Conservation (phyloP, 2,888 invertebrate genomes). For the Congeria kusceri region DNA sequence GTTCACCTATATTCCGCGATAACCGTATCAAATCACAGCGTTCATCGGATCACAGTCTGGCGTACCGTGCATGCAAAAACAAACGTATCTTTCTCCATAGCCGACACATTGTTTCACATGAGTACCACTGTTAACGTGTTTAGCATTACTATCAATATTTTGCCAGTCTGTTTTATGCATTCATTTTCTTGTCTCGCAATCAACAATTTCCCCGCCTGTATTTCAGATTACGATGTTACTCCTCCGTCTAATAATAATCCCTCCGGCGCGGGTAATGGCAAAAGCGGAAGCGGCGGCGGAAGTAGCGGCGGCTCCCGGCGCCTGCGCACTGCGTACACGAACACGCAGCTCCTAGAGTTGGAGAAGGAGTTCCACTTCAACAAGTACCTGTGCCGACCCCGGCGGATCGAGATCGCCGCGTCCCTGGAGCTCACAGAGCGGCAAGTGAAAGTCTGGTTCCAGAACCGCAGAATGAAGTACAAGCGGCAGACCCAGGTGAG, state of each 20-base stretch:
- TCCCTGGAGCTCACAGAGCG: conserved; percentile 90
- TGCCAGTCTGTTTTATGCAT: conserved; percentile 1
- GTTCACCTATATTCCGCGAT: too few relatives aligned
- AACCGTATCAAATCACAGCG: too few relatives aligned
- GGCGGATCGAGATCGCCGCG: conserved; percentile 92
- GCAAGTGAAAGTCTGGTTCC: conserved; percentile 98
- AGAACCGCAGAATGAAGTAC: conserved; percentile 97
- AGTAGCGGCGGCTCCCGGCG: conserved; percentile 84
- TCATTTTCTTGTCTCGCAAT: too few relatives aligned
- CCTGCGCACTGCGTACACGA: conserved; percentile 93
- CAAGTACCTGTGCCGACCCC: conserved; percentile 91
- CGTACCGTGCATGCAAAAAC: too few relatives aligned
- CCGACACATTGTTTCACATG: conserved; percentile 19
- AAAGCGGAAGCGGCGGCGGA: conserved; percentile 53
- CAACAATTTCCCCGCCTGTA: conserved; percentile 38
- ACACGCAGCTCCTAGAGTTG: conserved; percentile 92
- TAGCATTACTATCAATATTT: conserved; percentile 62
- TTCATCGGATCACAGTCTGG: too few relatives aligned
- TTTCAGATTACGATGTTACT: conserved; percentile 63
- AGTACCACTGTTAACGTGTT: conserved; percentile 44
- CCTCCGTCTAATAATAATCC: conserved; percentile 28
- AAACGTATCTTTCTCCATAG: too few relatives aligned
- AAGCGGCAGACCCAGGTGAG: conserved; percentile 79
- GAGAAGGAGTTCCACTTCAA: conserved; percentile 93
- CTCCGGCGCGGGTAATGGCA: conserved; percentile 42